Conservation (phyloP, 2,113 vertebrate species). For the Chlamydotis undulata region DNA sequence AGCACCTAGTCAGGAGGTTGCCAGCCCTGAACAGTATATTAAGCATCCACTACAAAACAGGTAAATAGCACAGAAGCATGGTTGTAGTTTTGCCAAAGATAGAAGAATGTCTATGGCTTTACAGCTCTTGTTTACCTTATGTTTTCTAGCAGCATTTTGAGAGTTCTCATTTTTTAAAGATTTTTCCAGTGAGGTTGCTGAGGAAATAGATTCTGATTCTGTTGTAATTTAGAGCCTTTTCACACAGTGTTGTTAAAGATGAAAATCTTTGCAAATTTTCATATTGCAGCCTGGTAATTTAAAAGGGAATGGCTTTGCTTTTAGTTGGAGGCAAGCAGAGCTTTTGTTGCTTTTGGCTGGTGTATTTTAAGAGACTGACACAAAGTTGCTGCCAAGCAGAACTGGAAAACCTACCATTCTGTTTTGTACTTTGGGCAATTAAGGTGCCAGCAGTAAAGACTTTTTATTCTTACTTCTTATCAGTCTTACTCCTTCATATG, state of each 20-base stretch:
- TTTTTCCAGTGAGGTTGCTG: background rate
- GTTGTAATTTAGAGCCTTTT: background rate
- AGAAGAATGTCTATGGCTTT: background rate
- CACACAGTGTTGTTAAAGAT: background rate
- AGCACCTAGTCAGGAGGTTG: constrained; percentile 82
- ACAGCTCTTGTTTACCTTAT: background rate
- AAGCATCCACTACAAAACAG: constrained; percentile 98
- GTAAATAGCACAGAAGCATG: constrained; percentile 62
- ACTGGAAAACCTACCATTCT: background rate
- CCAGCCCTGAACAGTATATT: constrained; percentile 89
- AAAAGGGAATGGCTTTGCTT: background rate
- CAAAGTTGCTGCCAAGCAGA: background rate
- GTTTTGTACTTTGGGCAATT: background rate
- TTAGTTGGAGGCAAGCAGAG: background rate
- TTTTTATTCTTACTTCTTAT: background rate
- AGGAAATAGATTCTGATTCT: background rate
- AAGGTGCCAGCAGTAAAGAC: background rate
- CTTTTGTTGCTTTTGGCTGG: background rate
- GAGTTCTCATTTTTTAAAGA: background rate
- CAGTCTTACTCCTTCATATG: background rate
- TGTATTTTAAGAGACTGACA: background rate
- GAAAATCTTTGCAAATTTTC: background rate
- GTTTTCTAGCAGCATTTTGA: background rate
- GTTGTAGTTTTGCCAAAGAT: background rate
- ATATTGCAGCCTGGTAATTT: background rate